These are phyloP conservation scores for Pteromalus puparum DNA, from an alignment of 1,140 invertebrate species.

Conservation along the genomic window DNA sequence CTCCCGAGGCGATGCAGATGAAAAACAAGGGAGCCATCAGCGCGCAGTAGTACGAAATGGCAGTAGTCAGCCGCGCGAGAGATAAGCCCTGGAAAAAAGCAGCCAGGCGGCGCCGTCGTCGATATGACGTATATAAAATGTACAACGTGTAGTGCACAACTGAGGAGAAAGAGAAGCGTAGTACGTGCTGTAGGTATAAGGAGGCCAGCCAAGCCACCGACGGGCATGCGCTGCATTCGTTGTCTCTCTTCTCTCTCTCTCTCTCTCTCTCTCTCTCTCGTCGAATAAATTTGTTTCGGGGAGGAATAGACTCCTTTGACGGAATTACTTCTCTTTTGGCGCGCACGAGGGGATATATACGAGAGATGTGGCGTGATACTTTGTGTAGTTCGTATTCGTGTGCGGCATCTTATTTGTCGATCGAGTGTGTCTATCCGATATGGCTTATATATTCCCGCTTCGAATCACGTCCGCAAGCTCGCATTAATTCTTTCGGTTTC, in stretches of 20 bases:
- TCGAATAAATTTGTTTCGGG: not conserved
- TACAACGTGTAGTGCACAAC: not conserved
- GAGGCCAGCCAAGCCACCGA: not conserved
- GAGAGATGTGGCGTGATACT: not conserved
- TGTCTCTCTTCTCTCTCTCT: not conserved
- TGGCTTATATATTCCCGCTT: not conserved
- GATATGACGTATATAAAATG: not conserved
- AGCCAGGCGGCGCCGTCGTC: not conserved
- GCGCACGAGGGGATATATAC: not conserved
- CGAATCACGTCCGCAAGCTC: not conserved
- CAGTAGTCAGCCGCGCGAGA: too few species aligned
- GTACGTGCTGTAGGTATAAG: not conserved
- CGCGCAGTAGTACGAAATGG: too few species aligned
- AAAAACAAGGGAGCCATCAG: too few species aligned
- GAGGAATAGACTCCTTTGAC: not conserved
- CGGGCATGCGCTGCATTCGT: not conserved
- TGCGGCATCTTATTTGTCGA: not conserved
- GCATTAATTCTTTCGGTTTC: not conserved
- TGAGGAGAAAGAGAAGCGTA: not conserved
- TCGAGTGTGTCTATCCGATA: not conserved
- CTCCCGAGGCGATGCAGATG: too few species aligned
- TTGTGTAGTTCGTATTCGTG: not conserved
- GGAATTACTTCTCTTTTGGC: conserved; percentile 8
- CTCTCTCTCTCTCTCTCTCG: not conserved
- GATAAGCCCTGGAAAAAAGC: too few species aligned